Evolutionary conservation across 1,140 invertebrate species (phyloP).

Genomic region (Neotoxoptera formosana): DNA sequence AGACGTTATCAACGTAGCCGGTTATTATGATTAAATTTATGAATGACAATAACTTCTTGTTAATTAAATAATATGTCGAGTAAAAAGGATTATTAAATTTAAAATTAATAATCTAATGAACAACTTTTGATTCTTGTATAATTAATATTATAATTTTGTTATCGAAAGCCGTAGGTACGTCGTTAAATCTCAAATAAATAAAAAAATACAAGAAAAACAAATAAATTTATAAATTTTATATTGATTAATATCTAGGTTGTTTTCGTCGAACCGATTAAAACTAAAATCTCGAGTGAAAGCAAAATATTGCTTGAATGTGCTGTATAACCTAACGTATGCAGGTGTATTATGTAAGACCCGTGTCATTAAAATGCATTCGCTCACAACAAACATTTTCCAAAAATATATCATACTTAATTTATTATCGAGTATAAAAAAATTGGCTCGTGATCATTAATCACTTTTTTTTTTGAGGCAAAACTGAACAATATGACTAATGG

Average conservation of each 20-base stretch:
- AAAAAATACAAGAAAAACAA: background rate
- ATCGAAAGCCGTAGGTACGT: background rate
- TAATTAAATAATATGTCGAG: background rate
- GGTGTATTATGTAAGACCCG: background rate
- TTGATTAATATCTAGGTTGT: background rate
- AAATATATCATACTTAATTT: slow-evolving; percentile 6
- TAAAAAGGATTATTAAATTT: background rate
- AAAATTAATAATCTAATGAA: background rate
- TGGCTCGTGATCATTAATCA: background rate
- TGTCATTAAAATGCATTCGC: background rate
- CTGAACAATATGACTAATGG: background rate
- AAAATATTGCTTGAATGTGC: background rate
- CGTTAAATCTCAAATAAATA: background rate
- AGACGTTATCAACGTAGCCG: no score
- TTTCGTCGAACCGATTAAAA: background rate
- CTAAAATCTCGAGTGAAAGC: background rate
- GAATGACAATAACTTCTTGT: no score
- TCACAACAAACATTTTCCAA: background rate
- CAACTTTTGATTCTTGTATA: background rate
- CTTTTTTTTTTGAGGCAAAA: background rate
- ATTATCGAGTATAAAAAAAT: background rate
- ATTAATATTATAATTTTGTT: background rate
- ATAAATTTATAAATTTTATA: background rate
- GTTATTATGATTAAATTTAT: no score
- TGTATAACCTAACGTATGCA: background rate